phyloP scores from a whole-genome alignment of 2,113 vertebrate species.

The Talpa occidentalis region DNA sequence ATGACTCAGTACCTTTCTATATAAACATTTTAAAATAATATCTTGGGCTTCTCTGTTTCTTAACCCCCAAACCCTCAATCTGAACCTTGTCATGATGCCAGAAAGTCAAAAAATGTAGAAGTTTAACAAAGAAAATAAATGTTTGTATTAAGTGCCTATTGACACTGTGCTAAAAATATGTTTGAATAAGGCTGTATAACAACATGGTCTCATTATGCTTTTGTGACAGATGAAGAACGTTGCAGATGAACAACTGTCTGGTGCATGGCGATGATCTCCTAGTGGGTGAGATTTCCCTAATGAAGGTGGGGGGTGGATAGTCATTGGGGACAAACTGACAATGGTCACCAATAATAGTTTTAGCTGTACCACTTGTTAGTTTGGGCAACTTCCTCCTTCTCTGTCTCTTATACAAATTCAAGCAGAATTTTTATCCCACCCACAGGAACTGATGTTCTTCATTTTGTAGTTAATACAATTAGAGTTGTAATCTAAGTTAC shows the following conservation, averaged over 20 bases:
- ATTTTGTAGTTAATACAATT: background rate
- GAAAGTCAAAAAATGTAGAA: background rate
- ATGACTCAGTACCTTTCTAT: background rate
- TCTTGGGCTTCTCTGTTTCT: background rate
- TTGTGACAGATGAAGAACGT: background rate
- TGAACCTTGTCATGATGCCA: background rate
- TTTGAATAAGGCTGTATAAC: background rate
- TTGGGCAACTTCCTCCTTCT: background rate
- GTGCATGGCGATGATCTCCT: background rate
- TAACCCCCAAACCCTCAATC: background rate
- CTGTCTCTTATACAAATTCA: constrained; percentile 7
- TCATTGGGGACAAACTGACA: background rate
- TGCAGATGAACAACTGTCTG: background rate
- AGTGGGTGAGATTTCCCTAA: background rate
- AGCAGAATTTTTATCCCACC: background rate
- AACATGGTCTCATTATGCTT: background rate
- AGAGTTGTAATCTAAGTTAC: background rate
- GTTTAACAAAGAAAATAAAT: constrained; percentile 14
- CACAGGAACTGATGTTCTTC: too few relatives aligned
- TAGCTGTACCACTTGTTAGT: background rate
- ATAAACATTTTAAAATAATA: background rate
- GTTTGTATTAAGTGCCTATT: background rate
- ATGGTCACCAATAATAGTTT: background rate
- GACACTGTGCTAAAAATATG: background rate
- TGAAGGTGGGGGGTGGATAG: background rate